Evolutionary conservation across 2,888 invertebrate genomes (phyloP), one percentile per base, ranked within the genome.

Genomic region (Orthosia incerta): DNA sequence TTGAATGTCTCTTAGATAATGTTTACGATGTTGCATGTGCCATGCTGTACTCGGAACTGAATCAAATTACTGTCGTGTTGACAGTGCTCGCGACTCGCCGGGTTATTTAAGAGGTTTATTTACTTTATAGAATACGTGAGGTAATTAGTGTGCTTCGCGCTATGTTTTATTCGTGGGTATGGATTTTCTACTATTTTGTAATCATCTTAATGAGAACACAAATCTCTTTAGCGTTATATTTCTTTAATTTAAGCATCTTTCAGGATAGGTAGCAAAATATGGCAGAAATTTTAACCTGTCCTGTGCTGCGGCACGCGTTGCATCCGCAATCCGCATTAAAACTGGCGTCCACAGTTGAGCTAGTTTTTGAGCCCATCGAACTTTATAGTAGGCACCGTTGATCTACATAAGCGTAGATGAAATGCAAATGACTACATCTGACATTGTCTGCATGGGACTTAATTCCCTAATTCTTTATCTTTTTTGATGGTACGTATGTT

Each of bases 41-140:
- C 80, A 62, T 71, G 65, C 68, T 72, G 48, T 69, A 63, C 72
- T 66, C 64, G 31, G 56, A 70, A 73, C 75, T 60, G 74, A 80
- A 86, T 86, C 73, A 80, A 84, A 85, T 86, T 83, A 86, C 65
- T 74, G 79, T 76, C 60, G 15, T 84, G 79, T 80, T 85, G 83
- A 84, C 83, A 76, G 75, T 65, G 72, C 73, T 74, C 67, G 63
- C 53, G 61, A 74, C 75, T 71, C 71, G 68, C 63, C 70, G 63
- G 13, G 71, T 76, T 56, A 62, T 74, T 72, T 55, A 71, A 73
- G 55, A 62, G 65, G 61, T 23, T 64, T 81, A 73, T 83, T 80
- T 76, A 70, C 67, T 70, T 65, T 66, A 61, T 23, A 64, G 45
- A 74, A 68, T 74, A 71, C 23, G 39, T 55, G 62, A 64, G 46